phyloP scores from a whole-genome alignment of 2,888 invertebrate species.

The Macaria notata region DNA sequence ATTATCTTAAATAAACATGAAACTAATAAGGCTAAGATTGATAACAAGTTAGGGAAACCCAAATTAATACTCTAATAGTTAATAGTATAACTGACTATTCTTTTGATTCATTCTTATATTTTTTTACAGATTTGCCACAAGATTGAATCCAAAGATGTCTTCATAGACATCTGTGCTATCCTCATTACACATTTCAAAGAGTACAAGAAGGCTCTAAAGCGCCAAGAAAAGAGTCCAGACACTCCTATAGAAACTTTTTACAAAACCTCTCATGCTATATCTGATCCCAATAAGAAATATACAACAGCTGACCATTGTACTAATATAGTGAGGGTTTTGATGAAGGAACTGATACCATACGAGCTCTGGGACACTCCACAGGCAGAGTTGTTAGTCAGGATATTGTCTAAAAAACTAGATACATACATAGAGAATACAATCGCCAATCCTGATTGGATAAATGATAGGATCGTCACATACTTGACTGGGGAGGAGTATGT shows the following conservation, averaged over 20 bases:
- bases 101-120: background rate
- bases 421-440: slow-evolving; percentile 70
- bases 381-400: slow-evolving; percentile 83
- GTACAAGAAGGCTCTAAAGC: slow-evolving; percentile 83
- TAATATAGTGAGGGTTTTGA: slow-evolving; percentile 80
- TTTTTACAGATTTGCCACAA: slow-evolving; percentile 65
- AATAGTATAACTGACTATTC: too few relatives aligned
- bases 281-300: slow-evolving; percentile 53
- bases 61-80: too few relatives aligned
- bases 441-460: slow-evolving; percentile 78
- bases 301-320: slow-evolving; percentile 82
- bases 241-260: slow-evolving; percentile 74
- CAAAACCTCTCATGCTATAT: slow-evolving; percentile 66
- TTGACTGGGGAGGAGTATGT: slow-evolving; percentile 45
- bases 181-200: slow-evolving; percentile 84
- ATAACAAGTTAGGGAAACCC: too few relatives aligned
- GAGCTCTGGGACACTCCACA: slow-evolving; percentile 86
- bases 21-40: too few relatives aligned
- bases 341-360: slow-evolving; percentile 85
- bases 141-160: slow-evolving; percentile 72
- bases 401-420: slow-evolving; percentile 83
- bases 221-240: slow-evolving; percentile 71
- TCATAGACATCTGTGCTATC: slow-evolving; percentile 74
- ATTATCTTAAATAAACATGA: too few relatives aligned
- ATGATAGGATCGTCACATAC: slow-evolving; percentile 59